Conservation (phyloP, 2,888 invertebrate genomes). For the Euproctis similis region DNA sequence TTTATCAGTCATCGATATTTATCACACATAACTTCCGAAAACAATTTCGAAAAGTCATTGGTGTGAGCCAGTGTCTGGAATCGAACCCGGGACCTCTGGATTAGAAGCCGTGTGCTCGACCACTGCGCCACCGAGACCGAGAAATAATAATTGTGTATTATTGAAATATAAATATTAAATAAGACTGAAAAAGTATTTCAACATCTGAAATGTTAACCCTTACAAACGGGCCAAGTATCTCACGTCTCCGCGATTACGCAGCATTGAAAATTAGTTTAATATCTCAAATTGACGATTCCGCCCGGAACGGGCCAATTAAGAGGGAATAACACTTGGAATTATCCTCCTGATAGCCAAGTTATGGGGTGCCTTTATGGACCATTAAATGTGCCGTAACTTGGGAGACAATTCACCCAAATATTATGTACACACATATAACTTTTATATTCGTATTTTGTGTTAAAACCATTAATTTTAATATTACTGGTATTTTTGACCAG, state of each 20-base stretch:
- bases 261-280: constrained; percentile 76
- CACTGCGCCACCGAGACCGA: no score
- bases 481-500: no score
- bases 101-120: no score
- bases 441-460: no score
- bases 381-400: constrained; percentile 49
- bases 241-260: constrained; percentile 65
- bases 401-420: constrained; percentile 38
- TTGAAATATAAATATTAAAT: no score
- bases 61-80: no score
- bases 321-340: constrained; percentile 68
- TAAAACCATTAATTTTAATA: no score
- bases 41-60: no score
- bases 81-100: no score
- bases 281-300: constrained; percentile 74
- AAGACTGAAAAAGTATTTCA: constrained; percentile 19
- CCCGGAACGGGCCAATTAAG: constrained; percentile 71
- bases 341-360: constrained; percentile 68
- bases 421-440: constrained; percentile 39
- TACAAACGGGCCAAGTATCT: constrained; percentile 30
- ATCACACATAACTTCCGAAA: no score
- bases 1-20: no score
- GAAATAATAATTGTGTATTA: no score
- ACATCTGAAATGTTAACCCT: constrained; percentile 34
- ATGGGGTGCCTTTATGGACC: constrained; percentile 71